Conservation (phyloP, 2,797 vertebrate species). For the Allobates femoralis region DNA sequence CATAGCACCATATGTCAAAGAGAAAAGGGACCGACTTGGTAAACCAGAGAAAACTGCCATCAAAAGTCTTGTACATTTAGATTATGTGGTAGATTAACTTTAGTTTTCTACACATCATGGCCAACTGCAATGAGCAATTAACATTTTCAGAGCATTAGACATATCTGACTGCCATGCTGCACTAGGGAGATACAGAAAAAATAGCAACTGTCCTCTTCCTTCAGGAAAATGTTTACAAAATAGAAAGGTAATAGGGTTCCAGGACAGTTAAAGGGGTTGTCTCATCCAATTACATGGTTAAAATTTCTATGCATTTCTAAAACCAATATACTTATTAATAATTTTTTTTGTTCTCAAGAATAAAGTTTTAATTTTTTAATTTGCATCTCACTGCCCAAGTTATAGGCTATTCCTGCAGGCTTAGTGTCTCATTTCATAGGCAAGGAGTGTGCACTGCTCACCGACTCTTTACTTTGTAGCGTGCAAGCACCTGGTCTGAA, state of each 20-base stretch:
- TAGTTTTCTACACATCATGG: slow-evolving; percentile 57
- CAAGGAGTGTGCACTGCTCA: no score
- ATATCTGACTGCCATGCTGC: slow-evolving; percentile 54
- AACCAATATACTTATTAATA: no score
- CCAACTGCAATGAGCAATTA: slow-evolving; percentile 56
- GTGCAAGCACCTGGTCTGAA: no score
- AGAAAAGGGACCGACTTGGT: slow-evolving; percentile 47
- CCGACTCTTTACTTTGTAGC: no score
- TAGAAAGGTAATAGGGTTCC: slow-evolving; percentile 29
- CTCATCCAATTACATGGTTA: no score
- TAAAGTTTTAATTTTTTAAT: no score
- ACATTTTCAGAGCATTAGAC: slow-evolving; percentile 42
- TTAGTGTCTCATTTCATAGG: no score
- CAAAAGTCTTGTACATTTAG: slow-evolving; percentile 52
- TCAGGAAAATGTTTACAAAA: slow-evolving; percentile 23
- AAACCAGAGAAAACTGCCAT: slow-evolving; percentile 58
- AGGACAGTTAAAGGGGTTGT: neutral
- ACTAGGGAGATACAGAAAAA: slow-evolving; percentile 47
- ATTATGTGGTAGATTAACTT: slow-evolving; percentile 59
- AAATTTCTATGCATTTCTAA: no score
- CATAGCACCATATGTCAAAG: slow-evolving; percentile 51
- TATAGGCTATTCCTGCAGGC: no score
- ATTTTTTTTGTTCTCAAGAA: no score
- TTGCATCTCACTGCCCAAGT: no score
- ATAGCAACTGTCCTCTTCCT: slow-evolving; percentile 24